Evolutionary conservation across 2,113 vertebrate genomes (phyloP).

Genomic region (Mixornis gularis): DNA sequence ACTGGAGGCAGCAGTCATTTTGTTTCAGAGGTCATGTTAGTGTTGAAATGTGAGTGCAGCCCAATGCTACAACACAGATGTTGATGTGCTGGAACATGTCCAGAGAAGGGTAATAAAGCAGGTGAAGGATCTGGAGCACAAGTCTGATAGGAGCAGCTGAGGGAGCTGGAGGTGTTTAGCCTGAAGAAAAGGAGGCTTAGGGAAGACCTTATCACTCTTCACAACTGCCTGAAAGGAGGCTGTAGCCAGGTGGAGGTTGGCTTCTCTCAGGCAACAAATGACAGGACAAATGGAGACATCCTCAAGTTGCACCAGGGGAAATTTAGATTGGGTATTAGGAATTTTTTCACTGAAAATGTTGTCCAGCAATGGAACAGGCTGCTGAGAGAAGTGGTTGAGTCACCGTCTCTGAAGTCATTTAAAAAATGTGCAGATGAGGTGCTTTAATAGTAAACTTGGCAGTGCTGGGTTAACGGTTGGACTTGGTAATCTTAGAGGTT

Average conservation of each 20-base stretch:
- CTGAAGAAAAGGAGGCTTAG: background rate
- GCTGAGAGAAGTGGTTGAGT: background rate
- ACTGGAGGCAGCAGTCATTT: background rate
- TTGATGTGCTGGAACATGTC: background rate
- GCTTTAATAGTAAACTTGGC: background rate
- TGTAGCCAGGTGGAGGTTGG: background rate
- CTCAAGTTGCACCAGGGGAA: background rate
- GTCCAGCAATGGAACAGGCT: background rate
- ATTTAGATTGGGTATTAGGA: background rate
- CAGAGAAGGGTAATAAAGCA: background rate
- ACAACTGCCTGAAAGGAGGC: background rate
- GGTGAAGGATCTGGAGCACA: background rate
- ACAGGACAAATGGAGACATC: background rate
- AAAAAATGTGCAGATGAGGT: background rate
- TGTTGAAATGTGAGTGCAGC: background rate
- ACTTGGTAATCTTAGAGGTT: background rate
- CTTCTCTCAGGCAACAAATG: background rate
- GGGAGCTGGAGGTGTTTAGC: background rate
- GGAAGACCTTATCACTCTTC: accelerated
- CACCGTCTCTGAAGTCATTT: background rate
- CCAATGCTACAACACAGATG: background rate
- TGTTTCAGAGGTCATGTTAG: background rate
- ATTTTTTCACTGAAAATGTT: background rate
- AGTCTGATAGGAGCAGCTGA: background rate
- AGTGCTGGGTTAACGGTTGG: background rate